phyloP scores from a whole-genome alignment of 2,797 vertebrate species.

The Otolemur crassicaudatus region DNA sequence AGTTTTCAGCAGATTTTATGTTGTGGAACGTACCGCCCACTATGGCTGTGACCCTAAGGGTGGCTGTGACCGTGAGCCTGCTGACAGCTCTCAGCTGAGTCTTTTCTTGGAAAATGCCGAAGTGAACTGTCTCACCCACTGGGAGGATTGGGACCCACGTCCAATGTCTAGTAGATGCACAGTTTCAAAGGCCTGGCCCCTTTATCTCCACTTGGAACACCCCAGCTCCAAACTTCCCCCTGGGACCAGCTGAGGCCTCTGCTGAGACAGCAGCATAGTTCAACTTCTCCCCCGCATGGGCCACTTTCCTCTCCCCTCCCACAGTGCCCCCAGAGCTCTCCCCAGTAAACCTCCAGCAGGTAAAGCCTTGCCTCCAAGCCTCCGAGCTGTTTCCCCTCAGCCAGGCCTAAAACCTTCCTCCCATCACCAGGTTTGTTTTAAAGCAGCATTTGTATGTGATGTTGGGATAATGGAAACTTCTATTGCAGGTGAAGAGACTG shows the following conservation, averaged over 20 bases:
- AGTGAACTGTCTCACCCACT: background rate
- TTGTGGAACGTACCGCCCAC: background rate
- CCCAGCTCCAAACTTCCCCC: fast-evolving
- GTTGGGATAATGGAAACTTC: background rate
- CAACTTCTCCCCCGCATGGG: background rate
- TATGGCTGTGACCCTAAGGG: background rate
- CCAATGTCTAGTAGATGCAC: background rate
- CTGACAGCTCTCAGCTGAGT: background rate
- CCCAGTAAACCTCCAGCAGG: fast-evolving
- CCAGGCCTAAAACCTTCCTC: background rate
- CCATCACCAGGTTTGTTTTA: background rate
- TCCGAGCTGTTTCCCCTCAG: background rate
- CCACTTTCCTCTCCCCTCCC: background rate
- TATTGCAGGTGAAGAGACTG: background rate
- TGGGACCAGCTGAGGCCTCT: background rate
- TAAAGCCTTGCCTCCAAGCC: background rate
- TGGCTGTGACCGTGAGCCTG: background rate
- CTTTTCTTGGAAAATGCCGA: background rate
- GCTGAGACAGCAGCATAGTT: background rate
- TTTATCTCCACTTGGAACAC: background rate
- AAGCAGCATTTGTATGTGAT: background rate
- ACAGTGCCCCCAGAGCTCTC: fast-evolving
- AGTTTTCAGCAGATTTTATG: background rate
- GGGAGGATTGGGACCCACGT: fast-evolving
- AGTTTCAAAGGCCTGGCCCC: background rate